These are phyloP conservation scores for Sylvia borin DNA, from an alignment of 2,797 vertebrate genomes.

Conservation along the genomic window DNA sequence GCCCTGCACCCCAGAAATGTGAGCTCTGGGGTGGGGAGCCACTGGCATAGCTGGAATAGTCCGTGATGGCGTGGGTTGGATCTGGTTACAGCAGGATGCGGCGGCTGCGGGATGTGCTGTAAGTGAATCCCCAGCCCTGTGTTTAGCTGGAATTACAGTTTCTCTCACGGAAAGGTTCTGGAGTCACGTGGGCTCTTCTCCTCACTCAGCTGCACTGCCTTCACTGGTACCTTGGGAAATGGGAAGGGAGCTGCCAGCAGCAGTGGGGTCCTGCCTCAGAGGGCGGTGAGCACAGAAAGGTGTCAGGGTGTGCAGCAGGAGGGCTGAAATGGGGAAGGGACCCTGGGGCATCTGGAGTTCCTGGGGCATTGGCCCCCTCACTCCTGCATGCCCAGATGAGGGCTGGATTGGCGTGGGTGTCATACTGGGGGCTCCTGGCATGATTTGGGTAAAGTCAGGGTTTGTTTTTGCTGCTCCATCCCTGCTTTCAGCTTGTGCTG, in stretches of 20 bases:
- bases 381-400: rapidly evolving
- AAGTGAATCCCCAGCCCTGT: not conserved
- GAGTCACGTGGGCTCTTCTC: constrained; percentile 30
- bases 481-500: not conserved
- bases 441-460: not conserved
- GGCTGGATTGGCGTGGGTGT: not conserved
- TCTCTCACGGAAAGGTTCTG: constrained; percentile 29
- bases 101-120: not conserved
- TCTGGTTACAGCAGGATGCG: constrained; percentile 49
- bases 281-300: rapidly evolving
- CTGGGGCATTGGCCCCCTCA: rapidly evolving
- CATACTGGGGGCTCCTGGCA: rapidly evolving
- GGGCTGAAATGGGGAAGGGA: not conserved
- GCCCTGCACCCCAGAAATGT: not conserved
- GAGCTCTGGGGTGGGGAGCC: not conserved
- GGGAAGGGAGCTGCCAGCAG: not conserved
- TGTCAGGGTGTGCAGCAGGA: not conserved
- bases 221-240: not conserved
- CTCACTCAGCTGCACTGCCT: not conserved
- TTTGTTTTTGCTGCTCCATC: not conserved
- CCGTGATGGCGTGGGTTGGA: not conserved
- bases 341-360: not conserved
- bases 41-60: constrained; percentile 23
- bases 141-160: constrained; percentile 34
- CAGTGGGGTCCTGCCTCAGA: rapidly evolving